phyloP scores from a whole-genome alignment of 1,140 invertebrate genomes.

The Mercenaria mercenaria region DNA sequence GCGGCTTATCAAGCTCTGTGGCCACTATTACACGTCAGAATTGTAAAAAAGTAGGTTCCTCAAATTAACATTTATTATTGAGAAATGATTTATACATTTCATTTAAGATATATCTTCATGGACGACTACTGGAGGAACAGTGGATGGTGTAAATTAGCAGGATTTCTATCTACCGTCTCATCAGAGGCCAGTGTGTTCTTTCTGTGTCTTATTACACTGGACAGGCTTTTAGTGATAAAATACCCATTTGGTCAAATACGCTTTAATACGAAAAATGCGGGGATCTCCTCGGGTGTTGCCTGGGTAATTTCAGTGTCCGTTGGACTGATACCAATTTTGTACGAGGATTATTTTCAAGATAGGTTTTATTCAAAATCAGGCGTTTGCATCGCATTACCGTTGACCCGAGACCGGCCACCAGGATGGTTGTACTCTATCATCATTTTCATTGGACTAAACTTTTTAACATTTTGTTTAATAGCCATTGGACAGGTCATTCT shows the following conservation, averaged over 20 bases:
- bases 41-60: background rate
- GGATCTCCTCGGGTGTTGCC: background rate
- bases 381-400: conserved; percentile 59
- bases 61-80: background rate
- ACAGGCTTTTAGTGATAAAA: no score
- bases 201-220: no score
- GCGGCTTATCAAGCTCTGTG: no score
- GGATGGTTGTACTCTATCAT: no score
- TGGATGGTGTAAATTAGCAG: conserved; percentile 7
- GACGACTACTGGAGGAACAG: conserved; percentile 21
- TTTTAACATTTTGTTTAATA: conserved; percentile 40
- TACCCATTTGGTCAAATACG: no score
- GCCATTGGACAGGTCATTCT: background rate
- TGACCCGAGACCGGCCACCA: conserved; percentile 46
- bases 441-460: conserved; percentile 43
- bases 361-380: no score
- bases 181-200: conserved; percentile 11
- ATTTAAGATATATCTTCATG: conserved; percentile 38
- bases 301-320: conserved; percentile 63
- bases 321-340: conserved; percentile 59
- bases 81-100: background rate
- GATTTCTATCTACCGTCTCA: no score
- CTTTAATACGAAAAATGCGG: no score
- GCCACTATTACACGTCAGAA: no score
- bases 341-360: background rate